phyloP scores from a whole-genome alignment of 2,113 vertebrate genomes.

The Anarhynchus alexandrinus region DNA sequence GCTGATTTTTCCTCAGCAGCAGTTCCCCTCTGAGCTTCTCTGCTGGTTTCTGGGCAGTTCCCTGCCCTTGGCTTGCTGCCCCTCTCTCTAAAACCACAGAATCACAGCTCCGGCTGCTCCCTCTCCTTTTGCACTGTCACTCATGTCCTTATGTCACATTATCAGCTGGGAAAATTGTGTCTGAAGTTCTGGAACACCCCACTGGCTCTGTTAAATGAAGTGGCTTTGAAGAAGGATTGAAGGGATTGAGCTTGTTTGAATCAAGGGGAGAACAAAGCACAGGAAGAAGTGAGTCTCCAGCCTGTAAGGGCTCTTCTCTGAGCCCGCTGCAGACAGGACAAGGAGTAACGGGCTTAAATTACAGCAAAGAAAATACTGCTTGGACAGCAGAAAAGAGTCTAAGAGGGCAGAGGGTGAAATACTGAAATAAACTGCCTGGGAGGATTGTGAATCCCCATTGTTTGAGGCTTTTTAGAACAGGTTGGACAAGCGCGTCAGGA shows the following conservation, averaged over 20 bases:
- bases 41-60: too few relatives aligned
- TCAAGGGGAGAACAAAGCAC: background rate
- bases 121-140: background rate
- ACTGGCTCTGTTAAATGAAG: background rate
- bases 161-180: background rate
- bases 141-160: background rate
- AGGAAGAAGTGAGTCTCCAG: background rate
- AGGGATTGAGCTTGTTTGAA: background rate
- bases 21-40: background rate
- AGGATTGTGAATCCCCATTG: conserved; percentile 9
- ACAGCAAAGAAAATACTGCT: background rate
- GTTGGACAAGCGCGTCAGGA: background rate
- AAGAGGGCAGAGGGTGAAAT: background rate
- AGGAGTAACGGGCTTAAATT: background rate
- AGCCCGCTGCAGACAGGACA: background rate
- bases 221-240: background rate
- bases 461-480: background rate
- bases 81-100: background rate
- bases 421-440: background rate
- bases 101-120: background rate
- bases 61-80: background rate
- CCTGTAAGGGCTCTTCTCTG: background rate
- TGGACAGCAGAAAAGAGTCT: background rate
- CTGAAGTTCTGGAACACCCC: background rate
- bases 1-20: background rate